Evolutionary conservation across 2,888 invertebrate species (phyloP), one percentile per base, ranked within the genome.

Genomic region (Mimas tiliae): DNA sequence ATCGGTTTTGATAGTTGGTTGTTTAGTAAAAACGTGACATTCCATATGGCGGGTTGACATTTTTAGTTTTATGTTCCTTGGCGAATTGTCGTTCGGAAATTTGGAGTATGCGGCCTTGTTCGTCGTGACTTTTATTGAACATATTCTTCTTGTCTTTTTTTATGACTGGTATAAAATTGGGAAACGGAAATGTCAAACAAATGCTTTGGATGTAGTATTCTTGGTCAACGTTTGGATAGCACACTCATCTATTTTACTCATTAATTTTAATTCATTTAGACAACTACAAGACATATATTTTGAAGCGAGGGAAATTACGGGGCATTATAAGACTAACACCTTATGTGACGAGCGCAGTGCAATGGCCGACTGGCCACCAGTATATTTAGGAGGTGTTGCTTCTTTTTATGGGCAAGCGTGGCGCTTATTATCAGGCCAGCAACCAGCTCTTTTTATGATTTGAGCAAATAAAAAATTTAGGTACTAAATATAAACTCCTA

Each of bases 41-140:
- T 89, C 90, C 91, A 90, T 88, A 89, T 91, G 90, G 89, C 74
- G 80, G 68, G 77, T 82, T 85, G 80, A 86, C 86, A 84, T 83
- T 85, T 88, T 87, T 84, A 87, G 86, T 85, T 89, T 90, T 83
- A 86, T 85, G 87, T 83, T 87, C 76, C 78, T 70, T 65, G 78
- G 75, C 76, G 72, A 81, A 82, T 80, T 76, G 78, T 71, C 66
- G 53, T 58, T 65, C 47, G 34, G 55, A 65, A 58, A 65, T 65
- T 65, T 58, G 34, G 38, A 48, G 21, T 58, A 65, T 65, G 70
- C 75, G 75, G 70, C 79, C 76, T 81, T 82, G 74, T 68, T 69
- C 72, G 72, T 70, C 67, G 73, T 78, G 72, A 70, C 65, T 72
- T 68, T 70, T 34, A 45, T 16, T 53, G 47, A 58, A 42, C 58